Conservation (phyloP, 2,113 vertebrate genomes). For the Grantiella picta region DNA sequence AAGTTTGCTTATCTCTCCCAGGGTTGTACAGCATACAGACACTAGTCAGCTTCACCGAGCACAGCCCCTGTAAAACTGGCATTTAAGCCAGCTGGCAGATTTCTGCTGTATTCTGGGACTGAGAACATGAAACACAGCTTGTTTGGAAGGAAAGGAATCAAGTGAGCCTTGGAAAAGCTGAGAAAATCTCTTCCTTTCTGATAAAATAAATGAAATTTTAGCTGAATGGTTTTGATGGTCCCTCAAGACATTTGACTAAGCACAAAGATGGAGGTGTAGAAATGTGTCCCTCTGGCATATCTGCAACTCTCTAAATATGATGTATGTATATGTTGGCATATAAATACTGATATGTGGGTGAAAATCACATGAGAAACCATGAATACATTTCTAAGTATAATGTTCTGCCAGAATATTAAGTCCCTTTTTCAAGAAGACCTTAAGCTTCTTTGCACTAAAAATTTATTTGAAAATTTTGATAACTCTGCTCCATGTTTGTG, state of each 20-base stretch:
- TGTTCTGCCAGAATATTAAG: background rate
- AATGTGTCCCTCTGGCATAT: background rate
- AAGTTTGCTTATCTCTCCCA: slow-evolving; percentile 3
- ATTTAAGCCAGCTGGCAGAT: slow-evolving; percentile 56
- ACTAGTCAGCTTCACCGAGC: slow-evolving; percentile 1
- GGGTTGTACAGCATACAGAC: background rate
- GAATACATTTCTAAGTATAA: background rate
- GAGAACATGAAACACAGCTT: background rate
- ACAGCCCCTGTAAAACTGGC: slow-evolving; percentile 27
- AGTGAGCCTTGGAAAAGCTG: slow-evolving; percentile 5
- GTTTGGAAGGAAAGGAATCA: slow-evolving; percentile 31
- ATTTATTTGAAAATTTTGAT: background rate
- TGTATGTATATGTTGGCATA: background rate
- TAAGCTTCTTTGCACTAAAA: background rate
- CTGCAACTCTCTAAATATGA: background rate
- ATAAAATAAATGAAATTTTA: slow-evolving; percentile 31
- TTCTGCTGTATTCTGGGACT: slow-evolving; percentile 22
- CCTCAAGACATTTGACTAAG: background rate
- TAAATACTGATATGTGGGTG: background rate
- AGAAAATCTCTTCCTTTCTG: slow-evolving; percentile 19
- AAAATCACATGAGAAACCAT: background rate
- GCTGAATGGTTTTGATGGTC: background rate
- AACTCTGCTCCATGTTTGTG: background rate
- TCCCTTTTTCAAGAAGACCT: background rate
- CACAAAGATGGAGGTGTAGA: background rate